Evolutionary conservation across 2,113 vertebrate genomes (phyloP).

Genomic region (Cebidichthys violaceus): DNA sequence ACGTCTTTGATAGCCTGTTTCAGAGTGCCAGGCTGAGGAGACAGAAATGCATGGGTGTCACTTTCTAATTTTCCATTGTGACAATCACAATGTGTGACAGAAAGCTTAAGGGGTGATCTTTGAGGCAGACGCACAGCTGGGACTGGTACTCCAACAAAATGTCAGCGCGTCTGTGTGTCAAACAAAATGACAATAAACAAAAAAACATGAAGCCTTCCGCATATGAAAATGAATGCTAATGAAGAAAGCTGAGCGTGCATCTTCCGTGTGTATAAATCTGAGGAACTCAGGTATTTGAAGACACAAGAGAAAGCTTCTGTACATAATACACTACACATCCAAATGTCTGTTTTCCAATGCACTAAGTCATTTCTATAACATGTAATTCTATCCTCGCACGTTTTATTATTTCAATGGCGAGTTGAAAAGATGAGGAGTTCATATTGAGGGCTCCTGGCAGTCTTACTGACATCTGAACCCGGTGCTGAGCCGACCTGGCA

Average conservation of each 20-base stretch:
- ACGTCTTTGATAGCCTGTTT: constrained; percentile 86
- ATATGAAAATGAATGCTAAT: constrained; percentile 47
- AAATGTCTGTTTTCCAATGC: constrained; percentile 5
- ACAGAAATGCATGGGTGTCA: constrained; percentile 67
- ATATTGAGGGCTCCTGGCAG: constrained; percentile 33
- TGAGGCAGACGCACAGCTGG: constrained; percentile 51
- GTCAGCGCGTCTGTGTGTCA: constrained; percentile 51
- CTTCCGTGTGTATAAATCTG: constrained; percentile 23
- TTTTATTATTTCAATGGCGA: constrained; percentile 44
- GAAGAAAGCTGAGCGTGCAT: constrained; percentile 43
- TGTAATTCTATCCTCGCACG: background rate
- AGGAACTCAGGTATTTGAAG: constrained; percentile 38
- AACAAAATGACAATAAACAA: constrained; percentile 58
- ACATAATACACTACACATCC: constrained; percentile 14
- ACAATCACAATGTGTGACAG: constrained; percentile 51
- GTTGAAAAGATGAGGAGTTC: constrained; percentile 55
- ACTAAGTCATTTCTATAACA: background rate
- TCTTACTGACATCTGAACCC: constrained; percentile 34
- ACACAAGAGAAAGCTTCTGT: constrained; percentile 8
- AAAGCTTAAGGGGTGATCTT: constrained; percentile 57
- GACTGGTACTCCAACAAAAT: constrained; percentile 50
- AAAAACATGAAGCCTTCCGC: constrained; percentile 29
- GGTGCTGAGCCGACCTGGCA: constrained; percentile 7
- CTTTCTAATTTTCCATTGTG: constrained; percentile 57
- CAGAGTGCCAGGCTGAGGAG: constrained; percentile 83